Base-by-base conservation (phyloP, 2,888 invertebrate species). In the Busseola fusca region DNA sequence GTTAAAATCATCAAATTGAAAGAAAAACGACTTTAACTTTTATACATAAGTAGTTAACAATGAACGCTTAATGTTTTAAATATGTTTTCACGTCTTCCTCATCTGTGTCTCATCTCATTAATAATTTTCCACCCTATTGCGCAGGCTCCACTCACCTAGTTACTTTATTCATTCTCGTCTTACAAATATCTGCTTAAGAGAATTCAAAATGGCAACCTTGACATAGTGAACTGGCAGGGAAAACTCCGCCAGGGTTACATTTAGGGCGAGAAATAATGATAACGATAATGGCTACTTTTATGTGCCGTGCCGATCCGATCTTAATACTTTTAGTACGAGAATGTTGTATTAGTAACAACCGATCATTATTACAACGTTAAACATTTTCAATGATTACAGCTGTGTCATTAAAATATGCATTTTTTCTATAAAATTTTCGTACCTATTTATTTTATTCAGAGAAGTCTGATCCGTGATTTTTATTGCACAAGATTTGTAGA, bases 181-280 rank as follows among this genome's bases (percentile, higher is more conserved):
- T 18, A 12, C n/a, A 62, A 65, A 72, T 27, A 71, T 65, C n/a
- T 30, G 18, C 52, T 48, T 21, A 34, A 54, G 54, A 58, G 27
- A 63, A 63, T 63, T 56, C 50, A 56, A 64, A 72, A 71, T 64
- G 58, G 56, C 67, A 30, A 64, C 76, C 78, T 77, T 77, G 76
- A 64, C 79, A 74, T 42, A 73, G 50, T 69, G 45, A 74, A 64
- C 27, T n/a, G 21, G 66, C 30, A 14, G 34, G 54, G 34, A 77
- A 62, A 68, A 67, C 34, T 54, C 50, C 68, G 37, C 52, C 37
- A 16, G 16, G 34, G n/a, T 62, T 52, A 64, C 64, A 69, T 74
- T 74, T 69, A 59, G 76, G 74, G 40, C 78, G 69, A 78, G 18
- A 78, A 77, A 64, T 77, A 77, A 77, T 64, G 79, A 64, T 76